Percentiles rank a stretch among this genome's conserved stretches.
Conservation (phyloP, 2,113 vertebrate species). For the Taxidea taxus region DNA sequence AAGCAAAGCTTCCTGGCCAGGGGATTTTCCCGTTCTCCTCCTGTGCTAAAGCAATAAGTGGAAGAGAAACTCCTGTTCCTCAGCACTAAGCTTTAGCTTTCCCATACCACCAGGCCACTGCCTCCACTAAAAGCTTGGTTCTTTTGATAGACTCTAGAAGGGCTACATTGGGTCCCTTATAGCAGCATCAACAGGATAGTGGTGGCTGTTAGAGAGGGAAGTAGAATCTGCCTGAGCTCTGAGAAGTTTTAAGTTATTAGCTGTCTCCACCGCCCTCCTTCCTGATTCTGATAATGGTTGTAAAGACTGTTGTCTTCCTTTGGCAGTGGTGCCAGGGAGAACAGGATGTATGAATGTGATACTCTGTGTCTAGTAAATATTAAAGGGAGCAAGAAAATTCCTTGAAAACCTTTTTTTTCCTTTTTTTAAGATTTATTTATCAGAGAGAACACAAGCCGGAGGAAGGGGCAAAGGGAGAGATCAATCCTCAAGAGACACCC, state of each 20-base stretch:
- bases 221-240: neutral
- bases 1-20: neutral
- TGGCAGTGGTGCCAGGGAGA: neutral
- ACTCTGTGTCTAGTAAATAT: slow-evolving; percentile 58
- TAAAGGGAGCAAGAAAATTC: slow-evolving; percentile 2
- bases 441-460: neutral
- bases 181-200: neutral
- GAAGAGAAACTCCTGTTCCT: neutral
- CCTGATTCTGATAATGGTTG: neutral
- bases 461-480: neutral
- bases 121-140: neutral
- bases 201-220: neutral
- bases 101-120: neutral
- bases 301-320: slow-evolving; percentile 9
- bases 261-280: neutral
- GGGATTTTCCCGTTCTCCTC: neutral
- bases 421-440: neutral
- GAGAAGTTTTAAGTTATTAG: neutral
- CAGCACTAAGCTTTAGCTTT: neutral
- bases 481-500: neutral
- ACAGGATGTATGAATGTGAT: neutral
- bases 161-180: neutral
- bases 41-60: neutral
- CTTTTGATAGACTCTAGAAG: neutral
- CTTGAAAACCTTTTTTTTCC: neutral